phyloP scores from a whole-genome alignment of 2,113 vertebrate species.

The Nothocercus nigrocapillus region DNA sequence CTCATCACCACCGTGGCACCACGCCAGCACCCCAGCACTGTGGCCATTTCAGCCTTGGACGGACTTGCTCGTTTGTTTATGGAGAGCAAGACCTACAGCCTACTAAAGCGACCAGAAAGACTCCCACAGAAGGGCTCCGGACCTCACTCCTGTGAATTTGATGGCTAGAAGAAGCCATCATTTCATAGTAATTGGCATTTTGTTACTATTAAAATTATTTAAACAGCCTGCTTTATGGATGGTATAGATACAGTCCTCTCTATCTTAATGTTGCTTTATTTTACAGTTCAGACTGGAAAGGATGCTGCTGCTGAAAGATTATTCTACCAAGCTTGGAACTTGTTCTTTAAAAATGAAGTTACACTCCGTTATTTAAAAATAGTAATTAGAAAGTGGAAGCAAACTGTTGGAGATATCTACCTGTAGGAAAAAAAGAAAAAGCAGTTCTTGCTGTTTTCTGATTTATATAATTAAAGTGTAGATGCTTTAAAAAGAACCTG shows the following conservation, averaged over 20 bases:
- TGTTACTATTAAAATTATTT: background rate
- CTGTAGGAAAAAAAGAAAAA: background rate
- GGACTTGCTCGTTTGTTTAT: background rate
- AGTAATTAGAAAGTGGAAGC: background rate
- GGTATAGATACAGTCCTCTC: background rate
- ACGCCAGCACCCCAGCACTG: too few relatives aligned
- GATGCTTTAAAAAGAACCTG: background rate
- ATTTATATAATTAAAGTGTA: background rate
- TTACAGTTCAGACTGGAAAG: background rate
- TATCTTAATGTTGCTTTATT: background rate
- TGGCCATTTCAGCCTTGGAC: rapidly evolving
- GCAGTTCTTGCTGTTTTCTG: background rate
- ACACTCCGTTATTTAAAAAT: background rate
- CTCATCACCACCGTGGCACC: rapidly evolving
- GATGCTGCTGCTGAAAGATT: background rate
- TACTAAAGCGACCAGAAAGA: background rate
- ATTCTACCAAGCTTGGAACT: background rate
- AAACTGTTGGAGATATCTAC: background rate
- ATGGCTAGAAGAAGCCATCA: background rate
- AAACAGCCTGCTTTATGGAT: background rate
- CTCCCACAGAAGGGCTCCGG: rapidly evolving
- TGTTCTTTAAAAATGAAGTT: background rate
- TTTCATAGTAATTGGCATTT: background rate
- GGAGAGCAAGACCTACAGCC: background rate
- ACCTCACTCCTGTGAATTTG: rapidly evolving